Conservation (phyloP, 2,113 vertebrate species). For the Meleagris gallopavo region DNA sequence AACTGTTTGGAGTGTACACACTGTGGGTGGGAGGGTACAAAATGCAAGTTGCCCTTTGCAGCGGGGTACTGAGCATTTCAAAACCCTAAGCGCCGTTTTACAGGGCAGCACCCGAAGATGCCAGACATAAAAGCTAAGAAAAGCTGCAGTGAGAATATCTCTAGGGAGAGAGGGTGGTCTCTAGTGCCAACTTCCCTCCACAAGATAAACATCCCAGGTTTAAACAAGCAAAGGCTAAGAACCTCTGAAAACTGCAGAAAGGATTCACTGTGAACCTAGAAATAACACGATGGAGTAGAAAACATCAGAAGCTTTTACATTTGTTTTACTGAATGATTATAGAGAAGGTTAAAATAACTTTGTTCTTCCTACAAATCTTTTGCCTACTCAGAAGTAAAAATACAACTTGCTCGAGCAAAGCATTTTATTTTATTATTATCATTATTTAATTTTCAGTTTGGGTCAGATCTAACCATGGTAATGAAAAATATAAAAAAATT, state of each 20-base stretch:
- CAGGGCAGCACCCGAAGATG: background rate
- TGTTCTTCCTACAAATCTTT: background rate
- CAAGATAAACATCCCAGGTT: background rate
- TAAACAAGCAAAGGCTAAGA: background rate
- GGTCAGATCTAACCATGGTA: background rate
- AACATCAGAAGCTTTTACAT: background rate
- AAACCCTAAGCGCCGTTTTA: background rate
- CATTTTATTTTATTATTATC: background rate
- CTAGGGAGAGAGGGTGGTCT: background rate
- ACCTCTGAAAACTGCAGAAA: fast-evolving
- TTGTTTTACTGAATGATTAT: background rate
- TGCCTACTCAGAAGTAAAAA: background rate
- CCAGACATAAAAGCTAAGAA: background rate
- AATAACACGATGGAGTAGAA: fast-evolving
- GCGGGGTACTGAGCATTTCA: background rate
- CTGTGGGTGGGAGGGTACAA: fast-evolving
- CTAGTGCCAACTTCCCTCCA: background rate
- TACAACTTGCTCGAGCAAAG: background rate
- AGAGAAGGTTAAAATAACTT: background rate
- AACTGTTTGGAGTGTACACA: background rate
- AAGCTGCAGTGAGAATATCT: background rate
- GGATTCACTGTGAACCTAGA: background rate
- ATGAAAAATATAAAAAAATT: background rate
- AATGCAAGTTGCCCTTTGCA: fast-evolving
- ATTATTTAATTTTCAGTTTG: background rate